phyloP scores from a whole-genome alignment of 30 jellyfish, hydroid and myxozoan genomes.

The Rhopilema esculentum region DNA sequence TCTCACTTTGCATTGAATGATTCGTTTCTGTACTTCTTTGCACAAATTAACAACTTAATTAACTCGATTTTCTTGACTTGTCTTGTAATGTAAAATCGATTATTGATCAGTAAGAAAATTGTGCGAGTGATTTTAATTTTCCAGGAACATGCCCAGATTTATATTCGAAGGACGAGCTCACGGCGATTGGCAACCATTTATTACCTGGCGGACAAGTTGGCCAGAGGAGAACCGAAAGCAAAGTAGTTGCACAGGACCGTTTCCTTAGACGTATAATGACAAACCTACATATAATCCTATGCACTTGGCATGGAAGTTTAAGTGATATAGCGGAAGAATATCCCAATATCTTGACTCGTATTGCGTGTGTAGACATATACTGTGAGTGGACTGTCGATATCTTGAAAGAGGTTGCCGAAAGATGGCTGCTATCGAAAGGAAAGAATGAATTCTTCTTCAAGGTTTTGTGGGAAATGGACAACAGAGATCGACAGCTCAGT shows the following conservation, averaged over 20 bases:
- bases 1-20: too few species aligned
- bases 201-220: slow-evolving; percentile 81
- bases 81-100: too few species aligned
- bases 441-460: slow-evolving; percentile 51
- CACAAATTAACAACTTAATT: too few species aligned
- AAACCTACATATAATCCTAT: slow-evolving; percentile 70
- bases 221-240: slow-evolving; percentile 65
- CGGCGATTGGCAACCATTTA: slow-evolving; percentile 52
- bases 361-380: slow-evolving; percentile 50
- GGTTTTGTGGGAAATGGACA: slow-evolving; percentile 33
- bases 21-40: too few species aligned
- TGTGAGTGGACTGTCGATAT: slow-evolving; percentile 47
- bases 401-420: slow-evolving; percentile 66
- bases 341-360: slow-evolving; percentile 44
- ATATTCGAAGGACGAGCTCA: slow-evolving; percentile 60
- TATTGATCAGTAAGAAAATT: too few species aligned
- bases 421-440: slow-evolving; percentile 54
- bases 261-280: slow-evolving; percentile 62
- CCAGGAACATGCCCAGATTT: slow-evolving; percentile 83
- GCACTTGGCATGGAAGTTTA: slow-evolving; percentile 37
- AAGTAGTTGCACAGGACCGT: slow-evolving; percentile 67
- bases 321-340: slow-evolving; percentile 2
- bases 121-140: background rate
- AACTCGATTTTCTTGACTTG: too few species aligned
- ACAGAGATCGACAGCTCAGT: slow-evolving; percentile 34